These are phyloP conservation scores for Zosterops pallidus DNA, from an alignment of 2,113 vertebrate genomes.

Conservation along the genomic window DNA sequence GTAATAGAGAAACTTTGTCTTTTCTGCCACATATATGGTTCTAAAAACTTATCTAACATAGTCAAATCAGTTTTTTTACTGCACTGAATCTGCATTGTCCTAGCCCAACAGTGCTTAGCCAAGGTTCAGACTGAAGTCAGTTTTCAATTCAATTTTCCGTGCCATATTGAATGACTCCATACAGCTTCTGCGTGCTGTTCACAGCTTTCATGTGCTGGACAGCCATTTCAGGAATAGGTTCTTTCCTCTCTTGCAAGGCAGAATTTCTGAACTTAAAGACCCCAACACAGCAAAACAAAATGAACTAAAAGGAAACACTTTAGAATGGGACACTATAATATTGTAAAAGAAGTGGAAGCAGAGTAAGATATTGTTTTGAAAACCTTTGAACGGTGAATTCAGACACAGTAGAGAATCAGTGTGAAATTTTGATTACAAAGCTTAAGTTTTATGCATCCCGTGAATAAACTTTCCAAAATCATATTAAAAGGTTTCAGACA, in stretches of 20 bases:
- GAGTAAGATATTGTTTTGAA: not conserved
- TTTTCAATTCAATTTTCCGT: not conserved
- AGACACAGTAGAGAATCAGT: not conserved
- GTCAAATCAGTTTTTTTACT: not conserved
- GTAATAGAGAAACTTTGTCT: not conserved
- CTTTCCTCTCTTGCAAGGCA: not conserved
- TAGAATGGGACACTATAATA: not conserved
- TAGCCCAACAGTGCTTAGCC: not conserved
- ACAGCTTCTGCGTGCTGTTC: not conserved
- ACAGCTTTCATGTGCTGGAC: not conserved
- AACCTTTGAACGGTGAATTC: not conserved
- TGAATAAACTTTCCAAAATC: not conserved
- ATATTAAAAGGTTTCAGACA: not conserved
- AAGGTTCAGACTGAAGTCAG: not conserved
- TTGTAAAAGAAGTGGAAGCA: not conserved
- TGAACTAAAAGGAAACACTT: fast-evolving
- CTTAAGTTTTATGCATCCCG: not conserved
- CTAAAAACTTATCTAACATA: not conserved
- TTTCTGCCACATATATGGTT: not conserved
- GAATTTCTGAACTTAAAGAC: not conserved
- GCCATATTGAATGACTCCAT: not conserved
- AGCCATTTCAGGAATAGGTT: not conserved
- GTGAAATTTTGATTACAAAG: not conserved
- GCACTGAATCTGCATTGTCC: not conserved
- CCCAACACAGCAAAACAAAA: not conserved